A percentile compares a stretch with the other conserved stretches of the same genome.
phyloP scores from a whole-genome alignment of 2,888 invertebrate genomes.

The Aproaerema taeniolella region DNA sequence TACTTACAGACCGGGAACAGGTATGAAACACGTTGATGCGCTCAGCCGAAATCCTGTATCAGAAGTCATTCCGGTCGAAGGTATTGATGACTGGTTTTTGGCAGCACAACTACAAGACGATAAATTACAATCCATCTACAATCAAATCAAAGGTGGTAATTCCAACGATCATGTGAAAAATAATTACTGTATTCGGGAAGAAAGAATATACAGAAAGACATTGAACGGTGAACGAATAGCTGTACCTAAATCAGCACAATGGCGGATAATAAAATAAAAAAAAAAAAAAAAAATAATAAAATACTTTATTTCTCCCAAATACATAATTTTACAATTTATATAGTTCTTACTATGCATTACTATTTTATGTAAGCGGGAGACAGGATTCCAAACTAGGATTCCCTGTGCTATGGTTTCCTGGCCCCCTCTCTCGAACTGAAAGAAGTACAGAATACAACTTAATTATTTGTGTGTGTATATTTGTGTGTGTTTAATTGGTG shows the following conservation, averaged over 20 bases:
- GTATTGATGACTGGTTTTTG: slow-evolving; percentile 10
- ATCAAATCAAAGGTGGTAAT: not conserved
- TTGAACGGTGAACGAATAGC: not conserved
- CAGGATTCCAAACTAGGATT: too few species aligned
- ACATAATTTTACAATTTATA: too few species aligned
- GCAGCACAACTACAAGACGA: slow-evolving; percentile 14
- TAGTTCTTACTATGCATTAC: too few species aligned
- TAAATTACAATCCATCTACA: slow-evolving; percentile 5
- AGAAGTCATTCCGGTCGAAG: not conserved
- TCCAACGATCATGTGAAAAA: slow-evolving; percentile 9
- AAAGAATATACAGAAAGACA: slow-evolving; percentile 1
- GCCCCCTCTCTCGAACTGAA: too few species aligned
- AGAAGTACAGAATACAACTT: too few species aligned
- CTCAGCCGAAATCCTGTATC: slow-evolving; percentile 16
- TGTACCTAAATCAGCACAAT: not conserved
- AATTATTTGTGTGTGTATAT: too few species aligned
- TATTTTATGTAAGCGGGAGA: too few species aligned
- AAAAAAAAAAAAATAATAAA: too few species aligned
- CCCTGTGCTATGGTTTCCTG: too few species aligned
- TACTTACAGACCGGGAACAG: slow-evolving; percentile 14
- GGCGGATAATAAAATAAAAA: too few species aligned
- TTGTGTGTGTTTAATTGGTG: too few species aligned
- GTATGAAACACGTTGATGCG: slow-evolving; percentile 22
- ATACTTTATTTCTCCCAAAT: too few species aligned
- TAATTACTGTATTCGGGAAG: slow-evolving; percentile 13